Conservation (phyloP, 2,797 vertebrate species). For the Philypnodon macrostomus region DNA sequence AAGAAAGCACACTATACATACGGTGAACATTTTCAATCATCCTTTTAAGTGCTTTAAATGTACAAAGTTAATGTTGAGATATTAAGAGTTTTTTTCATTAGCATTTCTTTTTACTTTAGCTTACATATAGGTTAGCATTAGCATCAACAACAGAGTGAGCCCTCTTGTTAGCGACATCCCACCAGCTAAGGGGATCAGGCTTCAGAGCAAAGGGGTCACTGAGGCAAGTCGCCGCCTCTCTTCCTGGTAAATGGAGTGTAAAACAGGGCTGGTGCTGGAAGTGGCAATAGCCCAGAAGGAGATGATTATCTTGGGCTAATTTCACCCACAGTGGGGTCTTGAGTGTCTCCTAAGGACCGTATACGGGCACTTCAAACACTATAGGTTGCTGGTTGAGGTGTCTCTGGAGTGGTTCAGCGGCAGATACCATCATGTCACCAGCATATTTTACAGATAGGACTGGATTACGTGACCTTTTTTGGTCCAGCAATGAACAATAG, state of each 20-base stretch:
- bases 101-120: not conserved
- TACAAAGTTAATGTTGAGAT: not conserved
- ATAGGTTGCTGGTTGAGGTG: conserved; percentile 23
- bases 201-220: conserved; percentile 33
- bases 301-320: conserved; percentile 65
- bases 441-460: conserved; percentile 9
- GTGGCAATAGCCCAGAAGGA: conserved; percentile 48
- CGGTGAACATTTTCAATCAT: too few species aligned
- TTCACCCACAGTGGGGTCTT: conserved; percentile 42
- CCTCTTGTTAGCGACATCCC: conserved; percentile 3
- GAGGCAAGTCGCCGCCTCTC: conserved; percentile 40
- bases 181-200: conserved; percentile 20
- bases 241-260: conserved; percentile 54
- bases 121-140: not conserved
- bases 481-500: conserved; percentile 5
- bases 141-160: not conserved
- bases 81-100: not conserved
- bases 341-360: conserved; percentile 44
- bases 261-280: conserved; percentile 45
- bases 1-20: conserved; percentile 10
- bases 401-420: conserved; percentile 26
- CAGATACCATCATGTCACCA: conserved; percentile 13
- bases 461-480: conserved; percentile 1
- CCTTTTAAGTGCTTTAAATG: not conserved
- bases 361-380: conserved; percentile 30